Evolutionary conservation across 2,113 vertebrate genomes (phyloP).

Genomic region (Brachyistius frenatus): DNA sequence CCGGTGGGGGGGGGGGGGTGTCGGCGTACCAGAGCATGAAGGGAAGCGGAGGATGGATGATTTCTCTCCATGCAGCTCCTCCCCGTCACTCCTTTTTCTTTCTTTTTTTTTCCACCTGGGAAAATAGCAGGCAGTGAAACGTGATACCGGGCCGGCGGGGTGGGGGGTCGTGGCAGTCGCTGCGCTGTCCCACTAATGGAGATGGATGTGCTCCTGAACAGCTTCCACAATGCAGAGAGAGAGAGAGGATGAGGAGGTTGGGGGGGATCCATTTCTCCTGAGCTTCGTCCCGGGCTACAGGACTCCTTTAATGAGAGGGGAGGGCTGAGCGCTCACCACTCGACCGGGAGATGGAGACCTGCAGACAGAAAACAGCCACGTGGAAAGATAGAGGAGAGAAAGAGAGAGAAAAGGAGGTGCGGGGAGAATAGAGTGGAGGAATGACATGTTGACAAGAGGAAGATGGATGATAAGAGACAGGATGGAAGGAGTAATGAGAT

Average conservation of each 20-base stretch:
- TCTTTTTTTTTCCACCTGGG: constrained; percentile 75
- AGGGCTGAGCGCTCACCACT: constrained; percentile 50
- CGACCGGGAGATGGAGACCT: constrained; percentile 37
- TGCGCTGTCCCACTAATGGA: constrained; percentile 82
- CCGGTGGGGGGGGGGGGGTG: constrained; percentile 26
- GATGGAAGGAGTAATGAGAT: constrained; percentile 38
- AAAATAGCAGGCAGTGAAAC: constrained; percentile 80
- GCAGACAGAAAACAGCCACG: constrained; percentile 20
- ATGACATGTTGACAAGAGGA: constrained; percentile 67
- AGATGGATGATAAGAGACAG: constrained; percentile 63
- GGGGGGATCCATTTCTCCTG: constrained; percentile 69
- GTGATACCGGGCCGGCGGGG: constrained; percentile 61
- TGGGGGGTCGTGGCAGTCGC: constrained; percentile 56
- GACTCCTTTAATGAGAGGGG: constrained; percentile 68
- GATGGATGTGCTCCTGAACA: constrained; percentile 82
- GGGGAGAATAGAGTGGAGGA: constrained; percentile 43
- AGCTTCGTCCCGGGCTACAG: constrained; percentile 63
- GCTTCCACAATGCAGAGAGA: constrained; percentile 51
- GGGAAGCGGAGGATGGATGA: constrained; percentile 67
- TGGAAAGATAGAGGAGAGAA: constrained; percentile 16
- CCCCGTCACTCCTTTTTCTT: constrained; percentile 33
- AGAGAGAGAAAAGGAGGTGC: constrained; percentile 40
- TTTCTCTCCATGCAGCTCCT: constrained; percentile 48
- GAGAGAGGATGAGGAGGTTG: background rate
- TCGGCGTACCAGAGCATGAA: constrained; percentile 59